Conservation (phyloP, 2,113 vertebrate species). For the Phalacrocorax pelagicus region DNA sequence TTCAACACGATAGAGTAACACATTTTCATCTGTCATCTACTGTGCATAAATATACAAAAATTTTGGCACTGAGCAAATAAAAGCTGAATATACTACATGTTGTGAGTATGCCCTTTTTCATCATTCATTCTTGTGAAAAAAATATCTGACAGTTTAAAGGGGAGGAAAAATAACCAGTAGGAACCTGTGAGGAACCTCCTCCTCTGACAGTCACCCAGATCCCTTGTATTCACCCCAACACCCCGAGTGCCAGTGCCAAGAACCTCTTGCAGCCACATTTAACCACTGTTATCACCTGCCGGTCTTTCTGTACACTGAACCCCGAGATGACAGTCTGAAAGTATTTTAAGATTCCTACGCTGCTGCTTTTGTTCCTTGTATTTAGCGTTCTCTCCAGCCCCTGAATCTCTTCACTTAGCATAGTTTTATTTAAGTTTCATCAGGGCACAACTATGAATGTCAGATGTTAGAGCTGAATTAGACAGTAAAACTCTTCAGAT, state of each 20-base stretch:
- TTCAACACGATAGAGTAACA: neutral
- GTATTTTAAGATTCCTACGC: neutral
- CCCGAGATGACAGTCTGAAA: too few species aligned
- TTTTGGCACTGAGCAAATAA: neutral
- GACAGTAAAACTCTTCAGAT: neutral
- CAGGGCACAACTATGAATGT: neutral
- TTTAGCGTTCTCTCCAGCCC: neutral
- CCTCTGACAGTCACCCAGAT: too few species aligned
- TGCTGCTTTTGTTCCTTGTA: neutral
- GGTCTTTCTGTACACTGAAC: neutral
- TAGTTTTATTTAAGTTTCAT: neutral
- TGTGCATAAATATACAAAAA: neutral
- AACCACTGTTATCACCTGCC: neutral
- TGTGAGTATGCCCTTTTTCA: neutral
- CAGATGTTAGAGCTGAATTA: neutral
- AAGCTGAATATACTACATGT: neutral
- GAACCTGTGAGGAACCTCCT: neutral
- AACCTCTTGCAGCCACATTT: neutral
- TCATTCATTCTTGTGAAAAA: neutral
- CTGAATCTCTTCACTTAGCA: neutral
- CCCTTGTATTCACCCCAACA: accelerated
- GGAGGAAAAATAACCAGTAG: neutral
- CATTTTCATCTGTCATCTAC: neutral
- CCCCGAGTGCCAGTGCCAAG: neutral
- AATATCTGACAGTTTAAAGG: neutral